Evolutionary conservation across 1,140 invertebrate species (phyloP).

Genomic region (Drosophila burlai): DNA sequence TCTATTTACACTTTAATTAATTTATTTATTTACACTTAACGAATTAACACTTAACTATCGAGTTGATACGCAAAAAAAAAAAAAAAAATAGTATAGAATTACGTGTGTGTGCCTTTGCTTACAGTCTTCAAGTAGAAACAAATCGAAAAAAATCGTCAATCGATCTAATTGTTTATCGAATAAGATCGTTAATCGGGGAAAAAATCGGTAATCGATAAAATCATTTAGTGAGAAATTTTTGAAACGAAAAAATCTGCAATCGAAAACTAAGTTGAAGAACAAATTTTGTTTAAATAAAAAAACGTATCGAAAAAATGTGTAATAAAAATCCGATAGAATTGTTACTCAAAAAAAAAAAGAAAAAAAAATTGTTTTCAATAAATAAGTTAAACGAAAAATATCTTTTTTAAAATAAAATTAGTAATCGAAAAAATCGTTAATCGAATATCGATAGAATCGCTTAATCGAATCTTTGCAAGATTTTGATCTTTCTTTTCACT

Average conservation of each 20-base stretch:
- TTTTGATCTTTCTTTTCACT: slow-evolving; percentile 53
- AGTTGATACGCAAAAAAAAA: slow-evolving; percentile 43
- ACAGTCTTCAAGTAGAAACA: slow-evolving; percentile 81
- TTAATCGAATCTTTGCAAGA: slow-evolving; percentile 55
- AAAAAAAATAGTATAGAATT: slow-evolving; percentile 35
- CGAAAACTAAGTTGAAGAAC: too few relatives aligned
- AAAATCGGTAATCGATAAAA: neutral
- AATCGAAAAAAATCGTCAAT: slow-evolving; percentile 45
- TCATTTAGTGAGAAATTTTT: neutral
- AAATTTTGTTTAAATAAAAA: too few relatives aligned
- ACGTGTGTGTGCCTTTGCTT: slow-evolving; percentile 67
- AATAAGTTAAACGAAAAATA: neutral
- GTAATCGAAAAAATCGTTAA: slow-evolving; percentile 26
- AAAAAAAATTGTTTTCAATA: slow-evolving; percentile 1
- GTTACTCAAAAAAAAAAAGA: slow-evolving; percentile 4
- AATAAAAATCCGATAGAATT: neutral
- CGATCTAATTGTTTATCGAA: neutral
- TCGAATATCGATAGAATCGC: slow-evolving; percentile 44
- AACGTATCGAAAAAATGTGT: neutral
- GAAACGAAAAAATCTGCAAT: neutral
- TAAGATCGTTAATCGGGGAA: neutral
- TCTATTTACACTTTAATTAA: slow-evolving; percentile 64
- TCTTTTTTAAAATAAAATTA: neutral
- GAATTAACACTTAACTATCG: slow-evolving; percentile 43
- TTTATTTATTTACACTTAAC: slow-evolving; percentile 70